These are phyloP conservation scores for Natrix natrix DNA, from an alignment of 2,797 vertebrate species.

Conservation along the genomic window DNA sequence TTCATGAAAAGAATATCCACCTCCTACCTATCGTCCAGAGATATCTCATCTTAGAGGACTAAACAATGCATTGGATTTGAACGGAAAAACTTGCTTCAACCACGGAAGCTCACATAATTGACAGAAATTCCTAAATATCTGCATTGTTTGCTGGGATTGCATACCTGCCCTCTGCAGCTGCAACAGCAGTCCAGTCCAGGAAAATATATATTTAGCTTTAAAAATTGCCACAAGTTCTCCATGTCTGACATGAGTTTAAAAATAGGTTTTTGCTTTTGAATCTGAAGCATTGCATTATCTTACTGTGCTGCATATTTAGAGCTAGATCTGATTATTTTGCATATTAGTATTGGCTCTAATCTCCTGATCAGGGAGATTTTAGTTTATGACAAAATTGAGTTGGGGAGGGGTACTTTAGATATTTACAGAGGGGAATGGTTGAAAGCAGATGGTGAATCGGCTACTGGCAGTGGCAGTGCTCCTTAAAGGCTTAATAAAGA, in stretches of 20 bases:
- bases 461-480: neutral
- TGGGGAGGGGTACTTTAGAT: neutral
- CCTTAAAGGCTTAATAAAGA: neutral
- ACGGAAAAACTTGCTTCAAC: neutral
- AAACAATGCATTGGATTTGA: neutral
- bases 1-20: neutral
- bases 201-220: neutral
- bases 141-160: neutral
- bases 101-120: neutral
- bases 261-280: neutral
- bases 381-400: neutral
- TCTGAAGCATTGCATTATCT: neutral
- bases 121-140: neutral
- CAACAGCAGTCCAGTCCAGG: neutral
- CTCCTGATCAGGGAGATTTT: neutral
- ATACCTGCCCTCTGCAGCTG: neutral
- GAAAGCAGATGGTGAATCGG: neutral
- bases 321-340: neutral
- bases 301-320: neutral
- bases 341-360: neutral
- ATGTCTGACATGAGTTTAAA: neutral
- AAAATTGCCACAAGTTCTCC: neutral
- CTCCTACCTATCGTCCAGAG: neutral
- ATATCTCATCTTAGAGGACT: neutral
- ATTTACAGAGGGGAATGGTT: neutral